Evolutionary conservation across 2,797 vertebrate genomes (phyloP), one percentile per base, ranked within the genome.

Genomic region (Champsocephalus gunnari): DNA sequence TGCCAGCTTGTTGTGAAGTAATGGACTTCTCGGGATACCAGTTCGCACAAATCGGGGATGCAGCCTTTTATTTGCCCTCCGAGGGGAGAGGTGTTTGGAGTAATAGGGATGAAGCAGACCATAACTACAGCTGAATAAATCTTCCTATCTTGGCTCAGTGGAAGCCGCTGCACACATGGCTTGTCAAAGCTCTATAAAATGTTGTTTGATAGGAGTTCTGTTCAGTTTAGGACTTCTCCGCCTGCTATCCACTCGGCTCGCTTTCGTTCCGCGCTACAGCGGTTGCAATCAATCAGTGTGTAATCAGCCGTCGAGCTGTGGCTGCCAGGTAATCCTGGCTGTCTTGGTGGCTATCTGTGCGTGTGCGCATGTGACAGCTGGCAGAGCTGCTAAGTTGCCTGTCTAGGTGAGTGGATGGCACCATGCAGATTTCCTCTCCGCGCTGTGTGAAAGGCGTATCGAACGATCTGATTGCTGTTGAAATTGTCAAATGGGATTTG

Each of bases 241-340:
- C 80, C 77, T 13, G 82, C 82, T 45, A 59, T 74, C 77, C 83
- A 34, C 60, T 56, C 19, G 50, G 80, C 74, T 73, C 49, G 44
- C 79, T 88, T 84, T 81, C 81, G 75, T 79, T 89, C 75, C 32
- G 14, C 68, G 24, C 86, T 51, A 70, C 88, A 78, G 89, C 75
- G 73, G 82, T 77, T 80, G 90, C 92, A 89, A 93, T 94, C 94
- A 94, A 93, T 94, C 92, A 92, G 92, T 66, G 81, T 88, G 87
- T 91, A 89, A 91, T 91, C 86, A 90, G 88, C 84, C 91, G 63
- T 93, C 91, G 80, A 91, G 86, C 82, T 43, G 83, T 85, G 87
- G 90, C 84, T 94, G 94, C 88, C 90, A 93, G 88, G 92, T 92
- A 89, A 92, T 90, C 79, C 79, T 74, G 80, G 87, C 87, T 88